phyloP scores from a whole-genome alignment of 2,888 invertebrate genomes.

The Mythimna loreyi region DNA sequence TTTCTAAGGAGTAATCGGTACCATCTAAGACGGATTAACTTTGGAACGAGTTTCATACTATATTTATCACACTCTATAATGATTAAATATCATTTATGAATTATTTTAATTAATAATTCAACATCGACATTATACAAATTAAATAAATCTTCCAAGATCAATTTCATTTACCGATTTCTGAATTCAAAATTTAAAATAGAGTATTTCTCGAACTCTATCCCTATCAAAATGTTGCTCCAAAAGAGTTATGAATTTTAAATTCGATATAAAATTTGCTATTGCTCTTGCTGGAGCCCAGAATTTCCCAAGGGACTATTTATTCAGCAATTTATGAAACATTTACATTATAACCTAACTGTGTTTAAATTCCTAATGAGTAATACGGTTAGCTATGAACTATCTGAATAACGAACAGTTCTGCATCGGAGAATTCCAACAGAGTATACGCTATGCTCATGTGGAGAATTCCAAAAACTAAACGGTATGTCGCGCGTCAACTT shows the following conservation, averaged over 20 bases:
- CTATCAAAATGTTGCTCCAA: no score
- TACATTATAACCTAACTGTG: not conserved
- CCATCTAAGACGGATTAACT: not conserved
- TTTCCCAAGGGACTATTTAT: not conserved
- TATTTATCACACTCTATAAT: not conserved
- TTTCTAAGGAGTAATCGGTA: not conserved
- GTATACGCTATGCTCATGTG: slow-evolving; percentile 54
- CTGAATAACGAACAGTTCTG: slow-evolving; percentile 34
- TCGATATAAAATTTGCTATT: no score
- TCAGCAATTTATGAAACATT: slow-evolving; percentile 10
- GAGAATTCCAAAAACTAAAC: slow-evolving; percentile 68
- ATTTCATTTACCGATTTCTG: no score
- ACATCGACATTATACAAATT: no score
- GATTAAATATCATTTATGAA: not conserved
- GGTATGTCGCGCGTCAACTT: slow-evolving; percentile 60
- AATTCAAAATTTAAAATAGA: no score
- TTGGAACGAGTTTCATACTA: not conserved
- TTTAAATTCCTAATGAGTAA: slow-evolving; percentile 31
- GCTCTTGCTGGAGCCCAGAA: not conserved
- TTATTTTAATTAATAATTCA: no score
- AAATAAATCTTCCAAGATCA: no score
- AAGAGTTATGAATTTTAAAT: no score
- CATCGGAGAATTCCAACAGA: slow-evolving; percentile 46
- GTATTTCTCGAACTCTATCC: not conserved
- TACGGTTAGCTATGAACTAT: slow-evolving; percentile 26